These are phyloP conservation scores for Equus przewalskii DNA, from an alignment of 2,113 vertebrate genomes.

Conservation along the genomic window DNA sequence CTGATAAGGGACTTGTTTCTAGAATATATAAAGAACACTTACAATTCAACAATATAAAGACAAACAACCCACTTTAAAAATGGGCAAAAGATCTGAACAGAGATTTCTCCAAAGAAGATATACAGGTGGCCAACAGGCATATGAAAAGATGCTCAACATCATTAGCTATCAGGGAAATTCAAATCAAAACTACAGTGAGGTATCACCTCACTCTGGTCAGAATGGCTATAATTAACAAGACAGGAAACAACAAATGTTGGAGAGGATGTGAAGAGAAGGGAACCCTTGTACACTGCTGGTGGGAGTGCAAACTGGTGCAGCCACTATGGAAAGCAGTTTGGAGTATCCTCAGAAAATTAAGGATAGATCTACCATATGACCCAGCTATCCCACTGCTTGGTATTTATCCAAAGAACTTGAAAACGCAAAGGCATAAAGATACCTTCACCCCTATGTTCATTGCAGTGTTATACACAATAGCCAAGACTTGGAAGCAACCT, in stretches of 20 bases:
- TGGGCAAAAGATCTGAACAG: not conserved
- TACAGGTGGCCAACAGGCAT: not conserved
- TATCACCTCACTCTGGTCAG: not conserved
- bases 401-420: no score
- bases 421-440: no score
- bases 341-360: no score
- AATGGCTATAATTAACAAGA: not conserved
- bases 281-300: no score
- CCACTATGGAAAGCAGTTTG: no score
- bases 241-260: not conserved
- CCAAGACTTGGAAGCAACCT: no score
- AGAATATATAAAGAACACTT: not conserved
- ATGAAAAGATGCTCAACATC: not conserved
- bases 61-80: not conserved
- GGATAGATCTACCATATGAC: no score
- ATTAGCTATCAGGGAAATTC: not conserved
- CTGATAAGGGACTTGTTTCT: not conserved
- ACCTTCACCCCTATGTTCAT: no score
- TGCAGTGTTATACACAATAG: no score
- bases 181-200: not conserved
- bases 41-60: not conserved
- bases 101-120: not conserved
- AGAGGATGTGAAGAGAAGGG: not conserved
- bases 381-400: no score
- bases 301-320: no score